Conservation (phyloP, 2,888 invertebrate species). For the Spilarctia lutea region DNA sequence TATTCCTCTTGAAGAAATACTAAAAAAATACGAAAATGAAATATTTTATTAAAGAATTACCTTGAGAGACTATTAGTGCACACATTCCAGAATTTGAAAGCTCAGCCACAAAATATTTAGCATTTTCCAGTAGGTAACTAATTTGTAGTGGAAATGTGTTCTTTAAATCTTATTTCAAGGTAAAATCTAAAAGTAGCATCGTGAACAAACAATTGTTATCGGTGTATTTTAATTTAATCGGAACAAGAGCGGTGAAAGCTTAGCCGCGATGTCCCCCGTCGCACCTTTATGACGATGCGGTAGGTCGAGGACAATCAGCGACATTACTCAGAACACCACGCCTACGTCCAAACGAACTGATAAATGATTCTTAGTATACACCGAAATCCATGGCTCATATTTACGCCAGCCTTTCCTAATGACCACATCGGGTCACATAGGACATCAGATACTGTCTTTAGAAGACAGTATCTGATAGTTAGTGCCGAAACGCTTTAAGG, state of each 20-base stretch:
- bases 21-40: no score
- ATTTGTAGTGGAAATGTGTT: background rate
- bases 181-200: constrained; percentile 22
- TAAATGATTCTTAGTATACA: background rate
- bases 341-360: background rate
- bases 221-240: constrained; percentile 44
- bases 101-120: no score
- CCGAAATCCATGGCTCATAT: constrained; percentile 3
- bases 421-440: background rate
- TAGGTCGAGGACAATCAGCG: constrained; percentile 15
- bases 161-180: background rate
- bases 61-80: background rate
- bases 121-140: no score
- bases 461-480: background rate
- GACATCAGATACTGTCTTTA: no score
- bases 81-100: background rate
- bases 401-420: constrained; percentile 7
- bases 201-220: constrained; percentile 29
- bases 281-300: constrained; percentile 14
- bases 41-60: background rate
- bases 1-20: background rate
- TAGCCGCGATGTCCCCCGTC: constrained; percentile 29
- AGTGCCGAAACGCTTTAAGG: constrained; percentile 13
- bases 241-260: constrained; percentile 21
- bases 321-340: background rate